These are phyloP conservation scores for Hydrophis major DNA, from an alignment of 2,797 vertebrate genomes.

Conservation along the genomic window DNA sequence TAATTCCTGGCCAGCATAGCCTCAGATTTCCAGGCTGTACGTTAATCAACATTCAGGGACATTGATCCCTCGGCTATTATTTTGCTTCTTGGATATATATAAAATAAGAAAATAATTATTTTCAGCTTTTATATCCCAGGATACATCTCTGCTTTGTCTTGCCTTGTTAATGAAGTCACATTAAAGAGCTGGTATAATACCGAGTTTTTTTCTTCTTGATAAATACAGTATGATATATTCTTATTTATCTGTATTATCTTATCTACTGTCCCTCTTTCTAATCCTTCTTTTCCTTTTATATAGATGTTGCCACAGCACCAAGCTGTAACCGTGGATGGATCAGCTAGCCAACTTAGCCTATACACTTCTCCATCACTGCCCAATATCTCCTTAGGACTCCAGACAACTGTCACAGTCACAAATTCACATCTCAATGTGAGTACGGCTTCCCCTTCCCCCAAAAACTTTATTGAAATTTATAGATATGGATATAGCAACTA, in stretches of 20 bases:
- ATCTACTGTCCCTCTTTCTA: neutral
- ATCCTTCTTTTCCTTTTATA: conserved; percentile 9
- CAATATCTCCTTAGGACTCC: conserved; percentile 94
- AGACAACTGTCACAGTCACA: conserved; percentile 78
- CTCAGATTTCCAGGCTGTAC: neutral
- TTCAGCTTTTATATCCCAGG: neutral
- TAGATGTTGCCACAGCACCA: conserved; percentile 87
- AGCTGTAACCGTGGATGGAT: conserved; percentile 83
- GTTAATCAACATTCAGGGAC: neutral
- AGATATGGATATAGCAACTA: neutral
- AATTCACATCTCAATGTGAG: conserved; percentile 88
- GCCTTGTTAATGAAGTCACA: neutral
- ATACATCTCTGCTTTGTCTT: neutral
- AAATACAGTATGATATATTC: neutral
- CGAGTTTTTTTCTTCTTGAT: neutral
- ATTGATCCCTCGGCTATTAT: neutral
- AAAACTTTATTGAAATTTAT: neutral
- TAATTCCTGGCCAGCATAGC: neutral
- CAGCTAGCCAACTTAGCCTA: conserved; percentile 86
- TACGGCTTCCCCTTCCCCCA: neutral
- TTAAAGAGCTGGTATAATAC: neutral
- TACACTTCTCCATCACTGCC: conserved; percentile 96
- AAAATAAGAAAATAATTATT: neutral
- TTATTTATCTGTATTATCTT: neutral
- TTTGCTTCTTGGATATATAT: neutral